A percentile compares a stretch with the other conserved stretches of the same genome.
Conservation (phyloP, 1,140 invertebrate species). For the Muscidifurax raptorellus region DNA sequence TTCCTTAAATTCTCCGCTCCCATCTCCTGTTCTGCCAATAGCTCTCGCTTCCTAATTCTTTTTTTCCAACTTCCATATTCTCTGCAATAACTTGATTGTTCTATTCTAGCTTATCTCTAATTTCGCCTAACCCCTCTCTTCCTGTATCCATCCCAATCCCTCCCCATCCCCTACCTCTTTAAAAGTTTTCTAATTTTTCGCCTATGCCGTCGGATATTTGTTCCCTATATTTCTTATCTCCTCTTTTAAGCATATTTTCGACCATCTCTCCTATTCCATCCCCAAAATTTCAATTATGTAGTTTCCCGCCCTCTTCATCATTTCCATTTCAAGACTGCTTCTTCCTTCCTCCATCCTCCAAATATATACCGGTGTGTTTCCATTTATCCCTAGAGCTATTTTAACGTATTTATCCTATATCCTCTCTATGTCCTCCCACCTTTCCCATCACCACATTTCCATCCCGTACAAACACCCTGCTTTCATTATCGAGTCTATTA, state of each 20-base stretch:
- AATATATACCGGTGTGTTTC: constrained; percentile 15
- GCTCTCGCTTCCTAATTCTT: neutral
- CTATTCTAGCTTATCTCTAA: neutral
- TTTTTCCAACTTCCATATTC: neutral
- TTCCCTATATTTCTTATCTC: constrained; percentile 15
- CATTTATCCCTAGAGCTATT: neutral
- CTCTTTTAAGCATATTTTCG: constrained; percentile 14
- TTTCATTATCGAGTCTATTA: constrained; percentile 12
- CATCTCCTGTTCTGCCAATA: neutral
- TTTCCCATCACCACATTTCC: constrained; percentile 19
- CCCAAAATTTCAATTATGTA: neutral
- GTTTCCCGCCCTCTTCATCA: constrained; percentile 4
- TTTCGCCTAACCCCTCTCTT: neutral
- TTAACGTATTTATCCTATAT: constrained; percentile 8
- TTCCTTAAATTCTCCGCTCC: too few species aligned
- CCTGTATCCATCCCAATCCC: neutral
- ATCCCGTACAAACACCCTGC: neutral
- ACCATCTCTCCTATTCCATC: neutral
- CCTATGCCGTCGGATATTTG: neutral
- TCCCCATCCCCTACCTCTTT: neutral
- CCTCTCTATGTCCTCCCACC: neutral
- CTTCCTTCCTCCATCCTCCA: constrained; percentile 19
- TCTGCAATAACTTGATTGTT: neutral
- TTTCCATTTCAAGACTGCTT: constrained; percentile 5
- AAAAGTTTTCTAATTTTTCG: neutral